A percentile compares a stretch with the other conserved stretches of the same genome.
These are phyloP conservation scores for Chrysotoxum bicinctum DNA, from an alignment of 2,888 invertebrate genomes.

Conservation along the genomic window DNA sequence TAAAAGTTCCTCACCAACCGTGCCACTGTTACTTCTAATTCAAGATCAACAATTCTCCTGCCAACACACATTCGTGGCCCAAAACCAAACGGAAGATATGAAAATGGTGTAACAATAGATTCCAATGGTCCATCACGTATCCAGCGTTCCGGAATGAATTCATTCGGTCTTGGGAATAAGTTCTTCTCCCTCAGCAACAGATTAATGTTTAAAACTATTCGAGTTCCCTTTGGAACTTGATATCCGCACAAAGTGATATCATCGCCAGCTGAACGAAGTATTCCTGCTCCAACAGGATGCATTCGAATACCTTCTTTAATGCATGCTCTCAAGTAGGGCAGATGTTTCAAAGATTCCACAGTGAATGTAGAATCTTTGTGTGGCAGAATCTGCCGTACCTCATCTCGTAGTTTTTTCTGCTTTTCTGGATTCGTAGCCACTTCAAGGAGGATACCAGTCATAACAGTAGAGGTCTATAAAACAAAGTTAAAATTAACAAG, in stretches of 20 bases:
- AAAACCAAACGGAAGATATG: constrained; percentile 78
- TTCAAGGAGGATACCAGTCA: constrained; percentile 75
- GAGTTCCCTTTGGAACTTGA: constrained; percentile 85
- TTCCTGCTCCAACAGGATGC: constrained; percentile 84
- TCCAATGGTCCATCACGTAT: constrained; percentile 52
- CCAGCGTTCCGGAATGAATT: constrained; percentile 86
- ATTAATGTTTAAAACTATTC: constrained; percentile 87
- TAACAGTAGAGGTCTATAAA: constrained; percentile 78
- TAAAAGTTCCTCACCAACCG: constrained; percentile 81
- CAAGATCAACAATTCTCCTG: constrained; percentile 88
- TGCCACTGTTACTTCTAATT: constrained; percentile 84
- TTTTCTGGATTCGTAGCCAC: constrained; percentile 85
- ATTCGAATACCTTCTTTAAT: constrained; percentile 88
- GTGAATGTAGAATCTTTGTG: constrained; percentile 80
- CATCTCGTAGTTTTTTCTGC: constrained; percentile 85
- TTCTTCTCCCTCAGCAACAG: constrained; percentile 85
- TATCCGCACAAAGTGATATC: constrained; percentile 86
- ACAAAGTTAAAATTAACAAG: neutral
- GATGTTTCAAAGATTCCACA: constrained; percentile 80
- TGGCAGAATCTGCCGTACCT: constrained; percentile 82
- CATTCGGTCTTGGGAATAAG: constrained; percentile 83
- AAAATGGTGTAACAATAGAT: constrained; percentile 74
- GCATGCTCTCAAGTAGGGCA: constrained; percentile 87
- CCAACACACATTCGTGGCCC: constrained; percentile 86
- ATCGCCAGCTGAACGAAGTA: constrained; percentile 82